Evolutionary conservation across 2,113 vertebrate species (phyloP).

Genomic region (Balaeniceps rex): DNA sequence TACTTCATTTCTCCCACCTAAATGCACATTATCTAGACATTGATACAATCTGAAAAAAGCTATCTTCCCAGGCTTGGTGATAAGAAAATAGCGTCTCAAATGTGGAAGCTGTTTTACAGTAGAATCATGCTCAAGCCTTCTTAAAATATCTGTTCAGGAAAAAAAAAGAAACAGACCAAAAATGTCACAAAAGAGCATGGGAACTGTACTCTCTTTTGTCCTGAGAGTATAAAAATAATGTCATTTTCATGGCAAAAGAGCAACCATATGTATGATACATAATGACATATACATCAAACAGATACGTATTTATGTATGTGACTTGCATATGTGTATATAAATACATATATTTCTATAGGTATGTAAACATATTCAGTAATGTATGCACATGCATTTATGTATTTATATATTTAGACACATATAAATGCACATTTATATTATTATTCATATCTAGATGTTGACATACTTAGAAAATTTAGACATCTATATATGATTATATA

Average conservation of each 20-base stretch:
- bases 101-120: not conserved
- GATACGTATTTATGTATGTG: not conserved
- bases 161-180: not conserved
- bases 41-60: not conserved
- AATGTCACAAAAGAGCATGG: not conserved
- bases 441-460: not conserved
- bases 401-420: not conserved
- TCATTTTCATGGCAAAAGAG: not conserved
- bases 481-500: not conserved
- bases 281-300: not conserved
- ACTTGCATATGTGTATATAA: not conserved
- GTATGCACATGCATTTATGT: not conserved
- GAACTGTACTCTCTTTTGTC: not conserved
- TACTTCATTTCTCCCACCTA: not conserved
- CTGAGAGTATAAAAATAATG: not conserved
- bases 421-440: not conserved
- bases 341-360: not conserved
- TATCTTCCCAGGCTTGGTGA: not conserved
- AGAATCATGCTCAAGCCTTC: not conserved
- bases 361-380: not conserved
- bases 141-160: not conserved
- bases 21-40: not conserved
- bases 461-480: not conserved
- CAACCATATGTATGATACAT: not conserved
- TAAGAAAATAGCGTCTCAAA: not conserved